Evolutionary conservation across 2,797 vertebrate species (phyloP).

Genomic region (Darevskia nairensis): DNA sequence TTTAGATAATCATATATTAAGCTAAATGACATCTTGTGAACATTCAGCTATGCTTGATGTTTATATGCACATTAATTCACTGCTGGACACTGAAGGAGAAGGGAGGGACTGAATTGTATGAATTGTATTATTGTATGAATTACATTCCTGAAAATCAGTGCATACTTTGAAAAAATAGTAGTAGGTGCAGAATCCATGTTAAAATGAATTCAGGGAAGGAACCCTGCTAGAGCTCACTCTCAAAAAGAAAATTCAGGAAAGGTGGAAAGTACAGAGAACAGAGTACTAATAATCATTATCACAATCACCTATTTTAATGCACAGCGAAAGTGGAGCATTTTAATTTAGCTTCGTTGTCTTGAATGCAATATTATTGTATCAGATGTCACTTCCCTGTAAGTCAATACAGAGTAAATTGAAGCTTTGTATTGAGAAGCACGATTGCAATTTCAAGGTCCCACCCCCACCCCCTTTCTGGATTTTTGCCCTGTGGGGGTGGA

Average conservation of each 20-base stretch:
- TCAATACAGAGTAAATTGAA: neutral
- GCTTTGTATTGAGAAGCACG: neutral
- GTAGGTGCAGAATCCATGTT: neutral
- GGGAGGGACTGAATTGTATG: no score
- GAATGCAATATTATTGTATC: neutral
- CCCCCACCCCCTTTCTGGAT: neutral
- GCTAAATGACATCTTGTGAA: no score
- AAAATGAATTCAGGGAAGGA: neutral
- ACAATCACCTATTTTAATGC: neutral
- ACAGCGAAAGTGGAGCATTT: neutral
- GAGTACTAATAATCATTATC: neutral
- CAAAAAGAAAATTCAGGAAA: neutral
- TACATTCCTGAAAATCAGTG: no score
- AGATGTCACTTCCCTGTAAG: neutral
- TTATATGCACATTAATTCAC: no score
- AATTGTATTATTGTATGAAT: no score
- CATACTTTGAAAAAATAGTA: no score
- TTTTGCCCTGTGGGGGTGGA: neutral
- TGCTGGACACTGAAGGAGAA: no score
- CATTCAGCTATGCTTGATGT: no score
- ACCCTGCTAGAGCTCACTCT: neutral
- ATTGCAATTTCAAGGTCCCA: neutral
- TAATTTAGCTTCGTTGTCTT: neutral
- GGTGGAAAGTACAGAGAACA: neutral
- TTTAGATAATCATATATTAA: no score